Evolutionary conservation across 2,888 invertebrate species (phyloP).

Genomic region (Aleiodes alternator): DNA sequence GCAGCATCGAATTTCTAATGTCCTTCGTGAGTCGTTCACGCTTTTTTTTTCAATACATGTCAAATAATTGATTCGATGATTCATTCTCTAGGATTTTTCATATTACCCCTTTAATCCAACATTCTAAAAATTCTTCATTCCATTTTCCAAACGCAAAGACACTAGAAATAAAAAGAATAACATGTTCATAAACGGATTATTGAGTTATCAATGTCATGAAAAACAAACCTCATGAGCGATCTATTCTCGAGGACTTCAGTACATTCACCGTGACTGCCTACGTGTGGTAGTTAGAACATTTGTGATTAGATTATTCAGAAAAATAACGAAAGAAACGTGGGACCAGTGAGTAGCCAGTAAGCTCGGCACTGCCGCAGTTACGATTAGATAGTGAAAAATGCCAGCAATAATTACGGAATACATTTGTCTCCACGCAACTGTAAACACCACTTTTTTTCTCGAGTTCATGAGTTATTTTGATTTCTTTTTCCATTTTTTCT

Average conservation of each 20-base stretch:
- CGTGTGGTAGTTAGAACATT: constrained; percentile 25
- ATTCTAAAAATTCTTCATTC: too few relatives aligned
- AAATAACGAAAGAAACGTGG: constrained; percentile 24
- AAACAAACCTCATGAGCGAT: background rate
- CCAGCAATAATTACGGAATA: constrained; percentile 62
- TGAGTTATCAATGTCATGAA: constrained; percentile 3
- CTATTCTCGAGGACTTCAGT: constrained; percentile 7
- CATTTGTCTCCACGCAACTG: constrained; percentile 54
- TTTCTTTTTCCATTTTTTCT: background rate
- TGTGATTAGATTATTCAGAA: constrained; percentile 37
- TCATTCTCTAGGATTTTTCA: too few relatives aligned
- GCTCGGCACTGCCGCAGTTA: constrained; percentile 10
- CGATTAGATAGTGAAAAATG: constrained; percentile 61
- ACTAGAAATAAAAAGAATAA: too few relatives aligned
- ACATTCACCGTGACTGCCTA: constrained; percentile 30
- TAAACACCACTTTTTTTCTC: constrained; percentile 16
- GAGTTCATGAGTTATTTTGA: constrained; percentile 15
- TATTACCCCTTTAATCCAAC: too few relatives aligned
- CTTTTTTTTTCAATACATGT: too few relatives aligned
- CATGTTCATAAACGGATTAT: too few relatives aligned
- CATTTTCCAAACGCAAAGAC: too few relatives aligned
- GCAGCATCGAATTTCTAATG: too few relatives aligned
- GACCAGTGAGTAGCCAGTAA: constrained; percentile 28
- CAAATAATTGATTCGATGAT: too few relatives aligned
- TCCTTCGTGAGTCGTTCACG: too few relatives aligned